Base-by-base conservation (phyloP, 1,140 invertebrate genomes). In the Wasmannia auropunctata region DNA sequence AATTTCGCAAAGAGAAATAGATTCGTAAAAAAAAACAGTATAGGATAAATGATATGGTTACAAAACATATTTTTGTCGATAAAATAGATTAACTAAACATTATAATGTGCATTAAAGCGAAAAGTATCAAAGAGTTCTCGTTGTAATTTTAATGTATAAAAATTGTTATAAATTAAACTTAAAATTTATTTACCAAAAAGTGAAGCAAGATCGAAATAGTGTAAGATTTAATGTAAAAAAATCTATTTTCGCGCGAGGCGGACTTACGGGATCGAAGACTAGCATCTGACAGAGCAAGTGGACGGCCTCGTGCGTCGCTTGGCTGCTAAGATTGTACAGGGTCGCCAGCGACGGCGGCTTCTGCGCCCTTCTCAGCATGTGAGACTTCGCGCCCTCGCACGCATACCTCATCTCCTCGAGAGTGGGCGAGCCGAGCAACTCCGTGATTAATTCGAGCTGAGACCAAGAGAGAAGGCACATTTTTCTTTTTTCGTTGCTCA, bases 281-380 rank as follows among this genome's bases (percentile, higher is more conserved):
- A 99, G 96, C 98, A 99, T 99, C 96, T 99, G 98, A 93, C 98
- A 98, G n/a, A 99, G 96, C 90, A 99, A 96, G 96, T 99, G 99
- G 76, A 99, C 98, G 76, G 99, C 99, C 96, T 99, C 99, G 92
- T 99, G 98, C 69, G 98, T 99, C 86, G 98, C 98, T 94, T 99
- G 98, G 90, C 97, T 97, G 77, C 98, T 98, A 31, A 99, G 96
- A 65, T 98, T 98, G 95, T 99, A 99, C 67, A 99, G 96, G 46
- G 98, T 97, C 79, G 98, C 97, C 72, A 99, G 96, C 65, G 98
- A 98, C 49, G 98, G 97, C 85, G 97, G 97, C 95, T 99, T 99
- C 49, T 97, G 97, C 54, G 98, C 97, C 86, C 98, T 96, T 31
- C 98, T 96, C 86, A 99, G 93, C 96, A 99, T 98, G 95, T 99